phyloP scores from a whole-genome alignment of 1,140 invertebrate genomes.

The Musca vetustissima region DNA sequence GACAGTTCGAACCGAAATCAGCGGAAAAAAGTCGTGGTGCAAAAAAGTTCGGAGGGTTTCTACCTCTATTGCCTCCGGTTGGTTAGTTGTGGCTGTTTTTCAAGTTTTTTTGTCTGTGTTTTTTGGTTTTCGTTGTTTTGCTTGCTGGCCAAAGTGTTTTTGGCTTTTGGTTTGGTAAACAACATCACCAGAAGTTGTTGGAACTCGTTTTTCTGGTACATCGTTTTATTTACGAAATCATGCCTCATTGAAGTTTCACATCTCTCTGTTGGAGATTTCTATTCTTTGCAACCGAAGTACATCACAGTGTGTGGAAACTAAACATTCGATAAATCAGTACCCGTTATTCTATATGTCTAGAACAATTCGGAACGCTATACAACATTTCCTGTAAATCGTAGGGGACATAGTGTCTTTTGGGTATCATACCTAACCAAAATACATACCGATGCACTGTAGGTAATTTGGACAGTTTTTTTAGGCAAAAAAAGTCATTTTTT shows the following conservation, averaged over 20 bases:
- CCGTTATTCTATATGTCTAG: too few species aligned
- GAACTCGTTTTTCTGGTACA: constrained; percentile 15
- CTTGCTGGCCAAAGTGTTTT: background rate
- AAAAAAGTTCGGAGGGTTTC: too few species aligned
- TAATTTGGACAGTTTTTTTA: too few species aligned
- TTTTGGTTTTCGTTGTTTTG: background rate
- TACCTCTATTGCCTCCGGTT: too few species aligned
- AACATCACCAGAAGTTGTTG: constrained; percentile 2
- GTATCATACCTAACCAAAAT: too few species aligned
- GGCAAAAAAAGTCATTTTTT: too few species aligned
- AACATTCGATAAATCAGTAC: too few species aligned
- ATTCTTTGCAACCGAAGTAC: background rate
- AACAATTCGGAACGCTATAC: too few species aligned
- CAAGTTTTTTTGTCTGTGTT: constrained; percentile 9
- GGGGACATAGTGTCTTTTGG: too few species aligned
- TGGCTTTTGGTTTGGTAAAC: constrained; percentile 18
- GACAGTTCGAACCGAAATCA: background rate
- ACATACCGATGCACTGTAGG: too few species aligned
- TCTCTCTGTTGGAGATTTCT: constrained; percentile 12
- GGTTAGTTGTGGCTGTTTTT: background rate
- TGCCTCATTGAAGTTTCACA: constrained; percentile 17
- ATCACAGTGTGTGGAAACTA: background rate
- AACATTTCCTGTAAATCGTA: too few species aligned
- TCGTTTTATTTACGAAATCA: constrained; percentile 16
- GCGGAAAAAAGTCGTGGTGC: background rate